Percentiles rank a stretch among this genome's conserved stretches.
Conservation (phyloP, 2,888 invertebrate species). For the Cylloceria caligata region DNA sequence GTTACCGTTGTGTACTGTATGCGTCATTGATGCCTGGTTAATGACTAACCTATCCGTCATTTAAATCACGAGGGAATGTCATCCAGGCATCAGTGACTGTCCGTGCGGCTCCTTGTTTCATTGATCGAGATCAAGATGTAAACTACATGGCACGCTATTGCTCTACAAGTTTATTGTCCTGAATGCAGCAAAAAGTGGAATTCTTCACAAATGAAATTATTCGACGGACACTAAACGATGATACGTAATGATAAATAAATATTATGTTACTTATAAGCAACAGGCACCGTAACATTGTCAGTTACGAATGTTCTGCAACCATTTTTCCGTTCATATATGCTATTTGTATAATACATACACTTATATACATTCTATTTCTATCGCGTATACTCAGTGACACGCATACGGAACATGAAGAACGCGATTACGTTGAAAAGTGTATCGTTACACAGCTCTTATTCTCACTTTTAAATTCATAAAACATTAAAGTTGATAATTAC, state of each 20-base stretch:
- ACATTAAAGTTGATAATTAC: constrained; percentile 1
- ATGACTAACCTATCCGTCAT: too few relatives aligned
- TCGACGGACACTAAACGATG: constrained; percentile 9
- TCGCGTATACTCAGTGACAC: not conserved
- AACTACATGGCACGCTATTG: not conserved
- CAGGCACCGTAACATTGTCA: not conserved
- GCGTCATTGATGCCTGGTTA: too few relatives aligned
- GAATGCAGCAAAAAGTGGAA: constrained; percentile 28
- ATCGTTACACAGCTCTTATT: not conserved
- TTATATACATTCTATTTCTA: constrained; percentile 41
- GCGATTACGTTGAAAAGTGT: constrained; percentile 6
- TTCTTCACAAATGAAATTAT: not conserved
- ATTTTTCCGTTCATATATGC: not conserved
- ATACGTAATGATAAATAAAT: constrained; percentile 41
- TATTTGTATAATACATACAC: constrained; percentile 22
- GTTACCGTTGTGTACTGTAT: too few relatives aligned
- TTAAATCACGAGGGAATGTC: too few relatives aligned
- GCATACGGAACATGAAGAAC: constrained; percentile 13
- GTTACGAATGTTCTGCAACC: not conserved
- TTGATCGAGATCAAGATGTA: constrained; percentile 30
- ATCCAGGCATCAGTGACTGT: too few relatives aligned
- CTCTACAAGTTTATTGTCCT: constrained; percentile 41
- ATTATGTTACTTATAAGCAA: constrained; percentile 39
- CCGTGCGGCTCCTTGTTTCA: too few relatives aligned
- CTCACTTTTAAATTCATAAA: not conserved